A percentile compares a stretch with the other conserved stretches of the same genome.
Evolutionary conservation across 2,113 vertebrate species (phyloP).

Genomic region (Peromyscus leucopus): DNA sequence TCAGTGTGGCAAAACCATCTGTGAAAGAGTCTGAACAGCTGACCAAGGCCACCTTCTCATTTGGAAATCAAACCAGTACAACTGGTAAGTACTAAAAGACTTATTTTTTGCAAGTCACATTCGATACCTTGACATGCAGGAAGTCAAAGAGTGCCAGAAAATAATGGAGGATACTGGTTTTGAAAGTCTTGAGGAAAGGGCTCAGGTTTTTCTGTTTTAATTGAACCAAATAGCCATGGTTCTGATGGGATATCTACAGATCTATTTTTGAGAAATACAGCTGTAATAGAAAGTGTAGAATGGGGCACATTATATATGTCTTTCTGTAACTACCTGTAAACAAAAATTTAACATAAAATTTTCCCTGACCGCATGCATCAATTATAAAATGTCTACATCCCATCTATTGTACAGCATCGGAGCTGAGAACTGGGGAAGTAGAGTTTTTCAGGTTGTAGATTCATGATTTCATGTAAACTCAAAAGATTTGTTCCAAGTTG

Average conservation of each 20-base stretch:
- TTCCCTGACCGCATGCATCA: too few relatives aligned
- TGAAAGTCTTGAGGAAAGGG: background rate
- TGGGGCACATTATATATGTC: background rate
- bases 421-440: background rate
- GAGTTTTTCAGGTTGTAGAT: background rate
- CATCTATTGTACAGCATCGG: background rate
- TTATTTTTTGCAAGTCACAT: background rate
- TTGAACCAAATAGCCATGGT: background rate
- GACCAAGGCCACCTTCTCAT: constrained; percentile 90
- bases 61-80: constrained; percentile 88
- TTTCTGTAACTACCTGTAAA: background rate
- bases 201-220: background rate
- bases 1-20: constrained; percentile 88
- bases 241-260: background rate
- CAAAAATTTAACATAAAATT: too few relatives aligned
- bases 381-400: background rate
- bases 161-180: background rate
- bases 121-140: background rate
- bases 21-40: constrained; percentile 91
- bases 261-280: constrained; percentile 20
- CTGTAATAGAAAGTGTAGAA: background rate
- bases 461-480: background rate
- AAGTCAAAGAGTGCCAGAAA: background rate
- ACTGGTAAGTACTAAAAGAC: constrained; percentile 74
- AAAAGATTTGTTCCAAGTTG: background rate